Evolutionary conservation across 64 coral and sea anemone species (phyloP), one percentile per base, ranked within the genome.

Genomic region (Platygyra sinensis): DNA sequence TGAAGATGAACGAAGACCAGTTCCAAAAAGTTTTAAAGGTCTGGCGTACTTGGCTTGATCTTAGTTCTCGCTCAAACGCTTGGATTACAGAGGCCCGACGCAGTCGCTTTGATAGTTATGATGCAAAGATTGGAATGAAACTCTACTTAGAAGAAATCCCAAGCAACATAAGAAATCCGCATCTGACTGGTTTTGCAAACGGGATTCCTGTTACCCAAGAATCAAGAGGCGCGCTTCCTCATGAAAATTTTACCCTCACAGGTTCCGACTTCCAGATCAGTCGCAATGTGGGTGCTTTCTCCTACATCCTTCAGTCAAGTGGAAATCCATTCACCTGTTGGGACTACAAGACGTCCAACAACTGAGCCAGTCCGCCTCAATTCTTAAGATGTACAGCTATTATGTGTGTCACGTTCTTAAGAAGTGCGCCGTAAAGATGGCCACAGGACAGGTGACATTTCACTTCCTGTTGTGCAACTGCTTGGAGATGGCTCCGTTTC

Each of bases 381-480:
- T 92, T 51, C 63, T 60, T 18, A 75, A 84, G 39, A 63, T 92
- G 72, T 92, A 92, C 82, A 86, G 59, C 71, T 38, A 39, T 52
- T 92, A 92, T 62, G 63, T 92, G 3, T 69, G 42, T n/a, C 42
- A 78, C 12, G 73, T 92, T 28, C 82, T 92, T 67, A 29, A 61
- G 72, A 86, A 77, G 77, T 75, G 55, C 63, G 81, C 82, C 22
- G 4, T 74, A 25, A 87, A 31, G 30, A 30, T 75, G 73, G 85
- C 46, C 42, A 75, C 67, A 18, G 38, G 73, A 64, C 60, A 72
- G 55, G 79, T 92, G 30, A 71, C 78, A 13, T 18, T 92, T 25
- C 51, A 79, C 32, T 86, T 92, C 73, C 52, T 92, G 73, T 86
- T 92, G 59, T 62, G 90, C 46, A 38, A 71, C 60, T 92, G 72